Base-by-base conservation (phyloP, 2,888 invertebrate species). In the Aricia artaxerxes region DNA sequence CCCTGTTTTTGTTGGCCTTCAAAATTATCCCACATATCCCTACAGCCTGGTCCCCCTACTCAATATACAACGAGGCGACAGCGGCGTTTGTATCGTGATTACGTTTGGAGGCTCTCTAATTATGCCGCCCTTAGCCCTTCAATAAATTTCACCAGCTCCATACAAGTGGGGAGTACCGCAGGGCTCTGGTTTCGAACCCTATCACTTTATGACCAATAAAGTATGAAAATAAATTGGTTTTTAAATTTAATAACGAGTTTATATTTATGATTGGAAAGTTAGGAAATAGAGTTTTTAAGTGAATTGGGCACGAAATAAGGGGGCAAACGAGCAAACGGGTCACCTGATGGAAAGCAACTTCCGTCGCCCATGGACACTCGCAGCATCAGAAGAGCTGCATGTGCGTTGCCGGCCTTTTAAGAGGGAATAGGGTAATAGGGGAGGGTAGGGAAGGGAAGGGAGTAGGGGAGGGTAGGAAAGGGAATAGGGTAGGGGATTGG, bases 21-120 rank as follows among this genome's bases (percentile, higher is more conserved):
- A 13, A 57, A 49, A 61, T 4, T 73, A 44, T 44, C 73, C 44
- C n/a, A 44, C 44, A 1, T n/a, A 31, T 9, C 2, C 72, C 16
- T 16, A 5, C 11, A 13, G 3, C 44, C 3, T 73, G 73, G 73
- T 44, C 73, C 3, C 44, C 3, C 73, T 13, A 35, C 64, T 64
- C 69, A 69, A 73, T 44, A 73, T 73, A 73, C 24, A 9, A 1
- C 2, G 3, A 4, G 44, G 73, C 44, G 73, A 44, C 73, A 73
- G 73, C n/a, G 24, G 73, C 9, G 73, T 40, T 44, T 44, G 73
- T 73, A 7, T 44, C 44, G 44, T 73, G 44, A 73, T 73, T 73
- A 73, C 73, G 11, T 73, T 73, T 73, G 73, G 73, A 73, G 44
- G 9, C 40, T 44, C 73, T 44, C 73, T 73, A 73, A 73, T 73